Conservation (phyloP, 2,888 invertebrate species). For the Pseudococcus jackbeardsleyi region DNA sequence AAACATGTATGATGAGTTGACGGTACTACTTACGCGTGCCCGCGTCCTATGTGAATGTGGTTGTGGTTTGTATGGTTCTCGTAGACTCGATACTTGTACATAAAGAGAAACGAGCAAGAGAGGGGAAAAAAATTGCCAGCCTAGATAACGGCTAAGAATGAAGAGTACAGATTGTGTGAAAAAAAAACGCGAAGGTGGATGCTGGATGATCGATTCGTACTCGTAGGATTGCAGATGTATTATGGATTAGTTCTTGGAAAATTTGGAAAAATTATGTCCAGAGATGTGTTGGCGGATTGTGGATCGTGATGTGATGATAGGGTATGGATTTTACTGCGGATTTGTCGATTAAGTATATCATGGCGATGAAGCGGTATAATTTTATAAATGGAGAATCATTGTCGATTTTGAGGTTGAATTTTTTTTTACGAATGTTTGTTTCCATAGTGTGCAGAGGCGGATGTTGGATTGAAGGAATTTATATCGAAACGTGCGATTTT, state of each 20-base stretch:
- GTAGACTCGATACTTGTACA: not conserved
- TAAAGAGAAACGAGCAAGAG: slow-evolving; percentile 2
- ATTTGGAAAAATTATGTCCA: slow-evolving; percentile 1
- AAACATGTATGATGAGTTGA: slow-evolving; percentile 19
- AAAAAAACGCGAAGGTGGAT: slow-evolving; percentile 6
- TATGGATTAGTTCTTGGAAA: slow-evolving; percentile 14
- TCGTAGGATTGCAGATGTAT: not conserved
- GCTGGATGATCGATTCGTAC: not conserved
- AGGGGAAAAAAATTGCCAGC: slow-evolving; percentile 26
- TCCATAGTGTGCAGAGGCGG: not conserved
- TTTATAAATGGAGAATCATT: not conserved
- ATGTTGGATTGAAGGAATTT: not conserved
- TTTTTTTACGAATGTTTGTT: not conserved
- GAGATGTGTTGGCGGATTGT: not conserved
- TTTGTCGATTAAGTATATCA: not conserved
- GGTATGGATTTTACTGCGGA: not conserved
- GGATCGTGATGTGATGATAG: not conserved
- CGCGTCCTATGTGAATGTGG: slow-evolving; percentile 14
- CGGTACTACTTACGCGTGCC: slow-evolving; percentile 32
- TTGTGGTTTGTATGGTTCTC: slow-evolving; percentile 15
- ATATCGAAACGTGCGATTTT: slow-evolving; percentile 3
- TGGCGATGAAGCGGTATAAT: not conserved
- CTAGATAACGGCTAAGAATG: not conserved
- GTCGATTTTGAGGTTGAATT: not conserved
- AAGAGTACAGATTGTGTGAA: not conserved